phyloP scores from a whole-genome alignment of 2,888 invertebrate species.

The Spodoptera exigua region DNA sequence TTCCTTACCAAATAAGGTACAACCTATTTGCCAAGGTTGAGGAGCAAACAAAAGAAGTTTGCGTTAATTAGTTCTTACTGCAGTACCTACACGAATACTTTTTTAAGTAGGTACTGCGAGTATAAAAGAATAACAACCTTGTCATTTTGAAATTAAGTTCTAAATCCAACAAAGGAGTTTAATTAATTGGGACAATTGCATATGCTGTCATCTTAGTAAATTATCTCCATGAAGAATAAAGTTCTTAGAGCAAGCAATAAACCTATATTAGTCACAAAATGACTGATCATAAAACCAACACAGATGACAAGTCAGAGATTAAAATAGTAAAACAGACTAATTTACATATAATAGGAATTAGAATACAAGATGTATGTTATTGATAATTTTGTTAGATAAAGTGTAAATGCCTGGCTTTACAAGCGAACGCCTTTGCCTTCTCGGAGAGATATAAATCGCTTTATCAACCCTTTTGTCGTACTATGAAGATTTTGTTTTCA shows the following conservation, averaged over 20 bases:
- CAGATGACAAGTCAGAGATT: constrained; percentile 45
- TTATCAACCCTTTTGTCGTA: constrained; percentile 32
- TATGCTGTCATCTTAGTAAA: no score
- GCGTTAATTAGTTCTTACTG: constrained; percentile 33
- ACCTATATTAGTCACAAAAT: constrained; percentile 50
- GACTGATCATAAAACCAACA: constrained; percentile 61
- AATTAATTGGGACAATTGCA: no score
- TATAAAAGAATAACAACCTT: no score
- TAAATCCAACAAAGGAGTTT: no score
- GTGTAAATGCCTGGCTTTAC: constrained; percentile 55
- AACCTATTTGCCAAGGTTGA: constrained; percentile 37
- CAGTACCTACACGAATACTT: constrained; percentile 40
- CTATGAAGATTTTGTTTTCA: constrained; percentile 11
- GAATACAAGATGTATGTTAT: constrained; percentile 58
- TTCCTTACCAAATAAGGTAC: constrained; percentile 32
- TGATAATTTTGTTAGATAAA: constrained; percentile 65
- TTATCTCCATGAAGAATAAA: no score
- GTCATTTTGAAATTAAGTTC: no score
- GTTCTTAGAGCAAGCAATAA: constrained; percentile 7
- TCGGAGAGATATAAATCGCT: constrained; percentile 39
- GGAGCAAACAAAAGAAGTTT: constrained; percentile 31
- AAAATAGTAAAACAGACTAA: constrained; percentile 47
- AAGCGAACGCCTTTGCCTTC: constrained; percentile 36
- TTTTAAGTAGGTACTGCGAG: constrained; percentile 66
- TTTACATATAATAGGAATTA: constrained; percentile 71